Evolutionary conservation across 2,888 invertebrate species (phyloP).

Genomic region (Chymomyza amoena): DNA sequence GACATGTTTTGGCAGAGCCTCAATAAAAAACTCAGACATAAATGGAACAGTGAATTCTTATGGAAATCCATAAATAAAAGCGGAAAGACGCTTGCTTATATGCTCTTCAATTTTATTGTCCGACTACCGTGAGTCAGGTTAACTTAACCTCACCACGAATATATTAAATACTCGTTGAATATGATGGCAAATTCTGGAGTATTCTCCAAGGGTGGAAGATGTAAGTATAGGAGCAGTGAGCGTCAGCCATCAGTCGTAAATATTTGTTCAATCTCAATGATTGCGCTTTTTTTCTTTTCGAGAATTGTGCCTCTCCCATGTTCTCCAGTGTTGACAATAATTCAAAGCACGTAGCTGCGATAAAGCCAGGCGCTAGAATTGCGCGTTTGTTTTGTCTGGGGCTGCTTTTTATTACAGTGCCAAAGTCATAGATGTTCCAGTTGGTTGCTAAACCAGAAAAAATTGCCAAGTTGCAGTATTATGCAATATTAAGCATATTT

Average conservation of each 20-base stretch:
- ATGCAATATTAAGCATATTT: background rate
- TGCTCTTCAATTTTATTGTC: conserved; percentile 62
- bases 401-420: conserved; percentile 3
- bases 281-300: conserved; percentile 16
- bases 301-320: conserved; percentile 1
- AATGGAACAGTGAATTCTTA: conserved; percentile 64
- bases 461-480: background rate
- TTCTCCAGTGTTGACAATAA: conserved; percentile 54
- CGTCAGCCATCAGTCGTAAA: conserved; percentile 58
- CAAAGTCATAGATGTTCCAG: background rate
- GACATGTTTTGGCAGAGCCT: conserved; percentile 24
- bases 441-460: background rate
- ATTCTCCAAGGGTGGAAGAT: background rate
- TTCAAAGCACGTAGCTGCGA: conserved; percentile 67
- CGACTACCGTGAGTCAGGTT: conserved; percentile 15
- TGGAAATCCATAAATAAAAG: conserved; percentile 71
- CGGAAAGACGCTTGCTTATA: conserved; percentile 67
- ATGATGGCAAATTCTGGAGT: background rate
- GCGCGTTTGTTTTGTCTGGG: conserved; percentile 18
- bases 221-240: conserved; percentile 6
- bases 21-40: conserved; percentile 65
- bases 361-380: conserved; percentile 40
- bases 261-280: conserved; percentile 64
- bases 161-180: background rate
- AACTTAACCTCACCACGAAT: background rate